Base-by-base conservation (phyloP, 1,140 invertebrate species). In the Drosophila dunni region DNA sequence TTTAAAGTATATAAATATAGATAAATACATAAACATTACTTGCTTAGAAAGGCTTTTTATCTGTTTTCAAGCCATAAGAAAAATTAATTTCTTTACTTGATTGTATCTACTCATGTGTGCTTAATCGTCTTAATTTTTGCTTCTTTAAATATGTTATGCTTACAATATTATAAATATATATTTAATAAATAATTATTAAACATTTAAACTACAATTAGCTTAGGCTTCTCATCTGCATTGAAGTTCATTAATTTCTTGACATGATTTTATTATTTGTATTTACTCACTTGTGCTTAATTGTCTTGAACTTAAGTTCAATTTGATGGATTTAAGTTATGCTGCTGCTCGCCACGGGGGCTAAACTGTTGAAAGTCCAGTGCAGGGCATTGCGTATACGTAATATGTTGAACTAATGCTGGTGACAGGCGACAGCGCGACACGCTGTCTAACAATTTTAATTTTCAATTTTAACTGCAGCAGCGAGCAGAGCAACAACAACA, bases 361-460 rank as follows among this genome's bases (percentile, higher is more conserved):
- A 34, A 45, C 13, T 45, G 24, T 60, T 17, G 3, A 38, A n/a
- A 34, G 36, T 24, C 20, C 65, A 72, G 62, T 38, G 82, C 66
- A 86, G 82, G 82, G 82, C 67, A 86, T 85, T 56, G 48, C 70
- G 79, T 72, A 68, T 68, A 73, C 60, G 40, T 65, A 67, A 86
- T 73, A 46, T 56, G 71, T 46, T 62, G 57, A 84, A 65, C 71
- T 72, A 85, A 73, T 76, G 82, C 71, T 68, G 68, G 60, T 75
- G 82, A 86, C 82, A 86, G 79, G 82, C 82, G 79, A 86, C 82
- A 86, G 75, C 82, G 82, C 82, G 82, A 86, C 82, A 86, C 82
- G 82, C 82, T 86, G 82, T 86, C 82, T 86, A 86, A 86, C 82
- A 86, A 86, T 86, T 86, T 86, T 86, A 86, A 86, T 86, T 86